Evolutionary conservation across 2,888 invertebrate species (phyloP), one percentile per base, ranked within the genome.

Genomic region (Apodemia mormo): DNA sequence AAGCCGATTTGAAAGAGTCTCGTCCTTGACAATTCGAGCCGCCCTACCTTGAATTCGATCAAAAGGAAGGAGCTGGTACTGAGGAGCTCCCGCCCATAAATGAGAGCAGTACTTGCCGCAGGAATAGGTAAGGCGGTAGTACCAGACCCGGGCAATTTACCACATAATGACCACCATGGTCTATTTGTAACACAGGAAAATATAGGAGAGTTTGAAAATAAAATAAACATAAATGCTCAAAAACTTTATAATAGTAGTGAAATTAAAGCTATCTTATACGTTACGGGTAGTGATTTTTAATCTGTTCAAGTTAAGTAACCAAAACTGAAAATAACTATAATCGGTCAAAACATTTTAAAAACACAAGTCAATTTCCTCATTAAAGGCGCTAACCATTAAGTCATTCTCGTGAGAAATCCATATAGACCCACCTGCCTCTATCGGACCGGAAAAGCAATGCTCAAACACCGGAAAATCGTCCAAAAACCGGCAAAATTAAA

Each of bases 381-480:
- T 82, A 85, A 74, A 67, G 76, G 81, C 77, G 75, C 74, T 76
- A 77, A 78, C 80, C 82, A 86, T 87, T 85, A 83, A 85, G 70
- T 83, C 75, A 86, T 87, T 89, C 87, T 91, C 91, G 89, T 91
- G 92, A 92, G 92, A 93, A 92, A 87, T 81, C 78, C 78, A 81
- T 80, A 81, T 81, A 78, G 79, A 77, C 77, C 82, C 90, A 92
- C 90, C 92, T 91, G 92, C 86, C 82, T 78, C 85, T 82, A 88
- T 77, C 84, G 82, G 82, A 92, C 87, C 92, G 90, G 89, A 88
- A 92, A 92, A 88, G 81, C 81, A 81, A 85, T 86, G 87, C 76
- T 83, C 90, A 89, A 92, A 89, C 87, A 89, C 82, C 92, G 90
- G 90, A 92, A 92, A 92, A 93, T 92, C 89, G 84, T 81, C 85